phyloP scores from a whole-genome alignment of 2,888 invertebrate species.

The Rotaria magnacalcarata region DNA sequence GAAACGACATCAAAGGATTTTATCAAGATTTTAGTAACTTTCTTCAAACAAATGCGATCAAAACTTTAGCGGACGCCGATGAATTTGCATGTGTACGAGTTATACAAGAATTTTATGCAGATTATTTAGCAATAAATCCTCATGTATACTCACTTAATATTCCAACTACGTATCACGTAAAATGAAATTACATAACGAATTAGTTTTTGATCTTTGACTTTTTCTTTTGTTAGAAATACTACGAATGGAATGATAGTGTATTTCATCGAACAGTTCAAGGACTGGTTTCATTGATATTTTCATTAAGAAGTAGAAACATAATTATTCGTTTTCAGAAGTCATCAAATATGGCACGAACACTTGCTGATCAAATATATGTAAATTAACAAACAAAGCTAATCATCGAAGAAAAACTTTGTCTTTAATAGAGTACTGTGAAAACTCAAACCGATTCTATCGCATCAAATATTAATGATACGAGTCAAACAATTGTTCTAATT shows the following conservation, averaged over 20 bases:
- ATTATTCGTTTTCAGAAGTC: conserved; percentile 80
- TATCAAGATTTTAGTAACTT: conserved; percentile 87
- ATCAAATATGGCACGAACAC: conserved; percentile 75
- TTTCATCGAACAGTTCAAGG: conserved; percentile 78
- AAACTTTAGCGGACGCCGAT: conserved; percentile 89
- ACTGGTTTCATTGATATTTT: conserved; percentile 75
- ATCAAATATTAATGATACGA: conserved; percentile 66
- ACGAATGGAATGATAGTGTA: conserved; percentile 72
- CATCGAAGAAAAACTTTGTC: neutral
- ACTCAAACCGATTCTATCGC: conserved; percentile 83
- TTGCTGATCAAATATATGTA: conserved; percentile 75
- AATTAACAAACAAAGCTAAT: conserved; percentile 43
- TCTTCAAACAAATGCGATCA: conserved; percentile 90
- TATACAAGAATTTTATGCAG: conserved; percentile 91
- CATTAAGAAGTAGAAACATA: conserved; percentile 78
- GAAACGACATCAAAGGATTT: neutral
- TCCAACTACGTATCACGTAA: conserved; percentile 57
- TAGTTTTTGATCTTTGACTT: conserved; percentile 32
- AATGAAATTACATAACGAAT: too few species aligned
- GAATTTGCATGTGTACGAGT: conserved; percentile 94
- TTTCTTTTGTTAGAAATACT: conserved; percentile 45
- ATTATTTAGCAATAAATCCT: conserved; percentile 84
- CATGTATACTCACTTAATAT: conserved; percentile 72
- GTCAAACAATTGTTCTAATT: conserved; percentile 67
- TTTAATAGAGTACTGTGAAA: conserved; percentile 69